Base-by-base conservation (phyloP, 2,797 vertebrate species). In the Leuciscus waleckii region DNA sequence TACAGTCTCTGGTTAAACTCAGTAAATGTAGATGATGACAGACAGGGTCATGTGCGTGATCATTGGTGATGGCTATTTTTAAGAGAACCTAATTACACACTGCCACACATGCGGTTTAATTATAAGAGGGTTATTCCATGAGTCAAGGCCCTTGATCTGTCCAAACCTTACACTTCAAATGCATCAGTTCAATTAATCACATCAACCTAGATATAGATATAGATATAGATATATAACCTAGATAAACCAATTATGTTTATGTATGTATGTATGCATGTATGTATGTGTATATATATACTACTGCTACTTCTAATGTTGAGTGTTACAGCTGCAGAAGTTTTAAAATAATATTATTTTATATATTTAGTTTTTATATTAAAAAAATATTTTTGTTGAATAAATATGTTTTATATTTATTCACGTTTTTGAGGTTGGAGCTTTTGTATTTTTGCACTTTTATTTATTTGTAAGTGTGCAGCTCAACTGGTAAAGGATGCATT, bases 111-210 rank as follows among this genome's bases (percentile, higher is more conserved):
- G 71, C 1, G 69, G 69, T 74, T 82, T 49, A 68, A 74, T 70
- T 56, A 56, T n/a, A 26, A 56, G 16, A 77, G 7, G 82, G 46
- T 76, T 81, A 81, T 74, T 51, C 39, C 41, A 26, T 74, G 65
- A 81, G 61, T 85, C 78, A 76, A 23, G 61, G 46, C 16, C 61
- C 82, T 69, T 19, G 46, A 77, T 83, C 71, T 54, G 73, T 77
- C 61, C 5, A 6, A 51, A 67, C 74, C 32, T 19, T 51, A 19
- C 6, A 51, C 17, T 17, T 83, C 35, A 69, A 29, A 41, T 35
- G 26, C 5, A 82, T 54, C 71, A 76, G 32, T 23, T 63, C 7
- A 26, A 5, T 32, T 46, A 49, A 23, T 63, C 19, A 61, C 37
- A 73, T 73, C 68, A 61, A 29, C 11, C 11, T 39, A 23, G 8